phyloP scores from a whole-genome alignment of 2,888 invertebrate genomes.

The Nebria salina region DNA sequence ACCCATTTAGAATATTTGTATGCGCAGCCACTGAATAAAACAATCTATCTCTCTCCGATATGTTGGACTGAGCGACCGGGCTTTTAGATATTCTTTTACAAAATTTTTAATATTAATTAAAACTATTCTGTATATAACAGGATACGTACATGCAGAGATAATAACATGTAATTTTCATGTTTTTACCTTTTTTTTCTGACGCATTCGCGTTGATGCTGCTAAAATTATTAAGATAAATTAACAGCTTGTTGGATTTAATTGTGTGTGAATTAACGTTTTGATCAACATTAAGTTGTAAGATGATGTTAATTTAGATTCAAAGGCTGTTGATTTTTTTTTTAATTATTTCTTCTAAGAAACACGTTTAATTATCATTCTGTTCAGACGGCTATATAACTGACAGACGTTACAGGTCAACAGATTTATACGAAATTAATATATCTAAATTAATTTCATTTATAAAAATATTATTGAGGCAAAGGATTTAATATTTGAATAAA shows the following conservation, averaged over 20 bases:
- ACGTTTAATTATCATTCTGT: neutral
- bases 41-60: neutral
- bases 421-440: no score
- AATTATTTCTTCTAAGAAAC: neutral
- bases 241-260: slow-evolving; percentile 1
- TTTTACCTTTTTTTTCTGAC: neutral
- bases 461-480: no score
- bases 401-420: no score
- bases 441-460: no score
- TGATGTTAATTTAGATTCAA: neutral
- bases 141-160: neutral
- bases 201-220: neutral
- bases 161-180: slow-evolving; percentile 1
- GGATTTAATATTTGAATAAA: no score
- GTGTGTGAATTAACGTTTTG: neutral
- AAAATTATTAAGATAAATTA: slow-evolving; percentile 1
- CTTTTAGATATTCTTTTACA: neutral
- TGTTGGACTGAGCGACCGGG: neutral
- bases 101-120: neutral
- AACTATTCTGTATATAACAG: neutral
- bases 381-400: neutral
- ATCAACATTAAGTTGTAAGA: neutral
- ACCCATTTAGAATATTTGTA: no score
- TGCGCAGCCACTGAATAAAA: neutral
- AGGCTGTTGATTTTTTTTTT: neutral